Evolutionary conservation across 2,113 vertebrate species (phyloP).

Genomic region (Macquaria ambigua): DNA sequence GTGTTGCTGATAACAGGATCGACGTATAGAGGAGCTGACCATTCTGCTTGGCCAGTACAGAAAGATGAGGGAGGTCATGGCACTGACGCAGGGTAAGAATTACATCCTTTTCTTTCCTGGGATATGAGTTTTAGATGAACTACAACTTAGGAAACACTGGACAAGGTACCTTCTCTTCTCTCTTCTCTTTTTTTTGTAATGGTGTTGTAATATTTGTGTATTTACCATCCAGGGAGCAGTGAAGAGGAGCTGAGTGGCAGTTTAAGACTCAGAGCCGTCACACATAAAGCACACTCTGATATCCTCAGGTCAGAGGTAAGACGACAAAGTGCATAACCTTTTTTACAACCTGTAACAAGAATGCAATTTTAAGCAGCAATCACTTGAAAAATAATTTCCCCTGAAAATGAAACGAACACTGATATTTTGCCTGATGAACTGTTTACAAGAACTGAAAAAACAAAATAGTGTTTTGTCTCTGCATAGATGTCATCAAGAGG

Average conservation of each 20-base stretch:
- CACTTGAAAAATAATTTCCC: neutral
- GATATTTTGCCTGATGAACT: neutral
- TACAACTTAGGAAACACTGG: fast-evolving
- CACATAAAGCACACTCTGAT: slow-evolving; percentile 86
- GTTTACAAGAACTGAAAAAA: neutral
- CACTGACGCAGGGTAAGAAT: slow-evolving; percentile 75
- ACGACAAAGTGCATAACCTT: too few species aligned
- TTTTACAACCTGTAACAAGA: neutral
- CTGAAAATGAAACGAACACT: too few species aligned
- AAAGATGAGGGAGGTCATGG: slow-evolving; percentile 86
- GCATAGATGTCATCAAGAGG: slow-evolving; percentile 86
- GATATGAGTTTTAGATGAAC: neutral
- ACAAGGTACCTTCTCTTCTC: neutral
- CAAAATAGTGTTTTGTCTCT: neutral
- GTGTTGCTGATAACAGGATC: slow-evolving; percentile 84
- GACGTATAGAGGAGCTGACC: slow-evolving; percentile 93
- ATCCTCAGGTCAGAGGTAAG: slow-evolving; percentile 88
- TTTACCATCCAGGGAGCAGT: slow-evolving; percentile 79
- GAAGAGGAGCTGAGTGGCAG: slow-evolving; percentile 90
- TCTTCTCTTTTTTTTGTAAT: neutral
- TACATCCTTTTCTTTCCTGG: neutral
- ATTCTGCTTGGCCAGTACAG: slow-evolving; percentile 89
- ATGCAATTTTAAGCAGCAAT: neutral
- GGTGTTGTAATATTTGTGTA: neutral
- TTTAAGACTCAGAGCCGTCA: slow-evolving; percentile 83